Evolutionary conservation across 2,113 vertebrate genomes (phyloP).

Genomic region (Paraplagusia blochii): DNA sequence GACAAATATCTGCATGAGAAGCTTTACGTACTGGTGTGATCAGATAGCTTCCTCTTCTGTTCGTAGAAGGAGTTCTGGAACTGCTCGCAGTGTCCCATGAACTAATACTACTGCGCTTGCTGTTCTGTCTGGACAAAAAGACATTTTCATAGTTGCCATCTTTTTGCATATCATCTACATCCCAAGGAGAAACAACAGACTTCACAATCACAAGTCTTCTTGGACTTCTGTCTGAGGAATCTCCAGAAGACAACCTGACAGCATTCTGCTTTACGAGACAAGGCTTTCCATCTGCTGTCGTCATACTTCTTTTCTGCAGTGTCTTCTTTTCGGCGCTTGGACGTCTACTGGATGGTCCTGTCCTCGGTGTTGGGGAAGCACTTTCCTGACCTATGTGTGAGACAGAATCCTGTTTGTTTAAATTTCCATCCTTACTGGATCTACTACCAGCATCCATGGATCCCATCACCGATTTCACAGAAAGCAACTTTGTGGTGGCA

Average conservation of each 20-base stretch:
- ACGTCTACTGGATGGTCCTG: slow-evolving; percentile 42
- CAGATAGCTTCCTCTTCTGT: slow-evolving; percentile 61
- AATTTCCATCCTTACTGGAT: slow-evolving; percentile 36
- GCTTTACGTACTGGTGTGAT: slow-evolving; percentile 42
- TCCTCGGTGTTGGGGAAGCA: slow-evolving; percentile 42
- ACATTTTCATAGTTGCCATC: slow-evolving; percentile 59
- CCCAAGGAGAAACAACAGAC: slow-evolving; percentile 57
- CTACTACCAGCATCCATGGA: slow-evolving; percentile 52
- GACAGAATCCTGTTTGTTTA: slow-evolving; percentile 49
- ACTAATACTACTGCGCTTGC: slow-evolving; percentile 57
- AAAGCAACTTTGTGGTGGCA: slow-evolving; percentile 60
- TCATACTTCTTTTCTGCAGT: slow-evolving; percentile 64
- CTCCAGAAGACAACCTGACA: slow-evolving; percentile 65
- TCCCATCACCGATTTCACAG: slow-evolving; percentile 62
- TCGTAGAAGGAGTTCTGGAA: slow-evolving; percentile 69
- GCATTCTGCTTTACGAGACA: slow-evolving; percentile 74
- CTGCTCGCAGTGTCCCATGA: slow-evolving; percentile 63
- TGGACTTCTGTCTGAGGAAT: slow-evolving; percentile 68
- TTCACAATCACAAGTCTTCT: slow-evolving; percentile 51
- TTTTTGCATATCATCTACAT: slow-evolving; percentile 59
- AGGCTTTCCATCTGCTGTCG: slow-evolving; percentile 63
- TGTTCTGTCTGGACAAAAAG: slow-evolving; percentile 63
- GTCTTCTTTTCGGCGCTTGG: slow-evolving; percentile 54
- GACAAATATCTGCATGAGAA: slow-evolving; percentile 63
- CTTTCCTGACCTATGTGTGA: slow-evolving; percentile 62